Evolutionary conservation across 2,888 invertebrate genomes (phyloP), one percentile per base, ranked within the genome.

Genomic region (Drosophila koepferae): DNA sequence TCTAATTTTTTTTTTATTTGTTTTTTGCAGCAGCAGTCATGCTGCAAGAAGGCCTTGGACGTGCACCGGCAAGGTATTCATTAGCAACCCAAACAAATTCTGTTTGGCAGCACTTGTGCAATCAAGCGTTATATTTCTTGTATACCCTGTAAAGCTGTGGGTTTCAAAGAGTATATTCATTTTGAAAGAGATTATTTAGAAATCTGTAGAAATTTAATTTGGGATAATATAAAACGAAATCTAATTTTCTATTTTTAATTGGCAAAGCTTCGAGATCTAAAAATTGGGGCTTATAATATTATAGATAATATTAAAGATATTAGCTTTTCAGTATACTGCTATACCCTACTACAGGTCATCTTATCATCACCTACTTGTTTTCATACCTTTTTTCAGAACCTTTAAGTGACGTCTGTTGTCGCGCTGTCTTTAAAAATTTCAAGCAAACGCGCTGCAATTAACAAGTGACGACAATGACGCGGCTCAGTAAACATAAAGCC

Each of bases 51-150:
- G 23, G 46, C 38, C 20, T 54, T 38, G 51, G 28, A 61, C 36
- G n/a, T 46, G 44, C 48, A 12, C 4, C 38, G 40, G n/a, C 41
- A 28, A 51, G 34, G 40, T 60, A 73, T 77, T 76, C 76, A 77
- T 86, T 86, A 84, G 66, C 70, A 63, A 65, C 61, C 61, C 64
- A 84, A 84, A 82, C 65, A 81, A 58, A 56, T 66, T 69, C 54
- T 48, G 31, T 44, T 55, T 48, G 31, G n/a, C n/a, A 69, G 62
- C 69, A 76, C 80, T 82, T 76, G 72, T 73, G 72, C 76, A 71
- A 74, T 75, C 74, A 74, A 61, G 63, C 59, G 38, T 61, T 46
- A n/a, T 10, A 38, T 28, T 23, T 51, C 49, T 61, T 31, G 44
- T 48, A 51, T 71, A 61, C 66, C 58, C 46, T 63, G 20, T 28